These are phyloP conservation scores for Petrocephalus schoutedeni DNA, from an alignment of 2,797 vertebrate genomes.

Conservation along the genomic window DNA sequence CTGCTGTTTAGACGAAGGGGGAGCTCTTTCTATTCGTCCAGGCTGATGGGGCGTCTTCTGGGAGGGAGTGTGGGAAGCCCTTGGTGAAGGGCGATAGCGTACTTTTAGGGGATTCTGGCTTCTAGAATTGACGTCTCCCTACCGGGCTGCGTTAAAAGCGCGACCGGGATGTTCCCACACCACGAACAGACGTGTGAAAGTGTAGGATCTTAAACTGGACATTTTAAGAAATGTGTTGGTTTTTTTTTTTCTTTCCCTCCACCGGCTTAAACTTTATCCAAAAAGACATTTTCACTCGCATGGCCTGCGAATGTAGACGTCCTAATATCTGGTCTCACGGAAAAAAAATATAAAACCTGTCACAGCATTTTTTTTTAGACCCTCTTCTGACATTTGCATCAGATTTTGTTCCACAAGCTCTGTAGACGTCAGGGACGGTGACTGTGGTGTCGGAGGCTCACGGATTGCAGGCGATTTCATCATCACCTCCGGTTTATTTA, in stretches of 20 bases:
- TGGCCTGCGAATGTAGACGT: neutral
- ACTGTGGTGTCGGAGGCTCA: neutral
- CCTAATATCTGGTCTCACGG: neutral
- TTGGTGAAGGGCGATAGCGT: neutral
- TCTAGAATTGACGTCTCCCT: neutral
- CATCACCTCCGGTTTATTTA: constrained; percentile 34
- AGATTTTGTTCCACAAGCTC: constrained; percentile 2
- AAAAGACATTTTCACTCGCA: neutral
- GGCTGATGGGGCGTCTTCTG: neutral
- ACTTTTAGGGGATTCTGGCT: neutral
- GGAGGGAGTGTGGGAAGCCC: neutral
- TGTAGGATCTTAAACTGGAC: neutral
- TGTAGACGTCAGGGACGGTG: constrained; percentile 2
- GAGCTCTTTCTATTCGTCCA: neutral
- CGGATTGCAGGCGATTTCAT: constrained; percentile 46
- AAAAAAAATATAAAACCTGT: neutral
- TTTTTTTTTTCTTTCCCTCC: neutral
- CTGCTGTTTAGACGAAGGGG: neutral
- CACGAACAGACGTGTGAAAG: neutral
- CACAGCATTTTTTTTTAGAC: neutral
- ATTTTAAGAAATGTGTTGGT: neutral
- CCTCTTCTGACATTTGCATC: constrained; percentile 6
- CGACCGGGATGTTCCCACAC: neutral
- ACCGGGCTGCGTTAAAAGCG: neutral
- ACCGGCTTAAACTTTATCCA: neutral